Evolutionary conservation across 2,888 invertebrate species (phyloP).

Genomic region (Anorthoa munda): DNA sequence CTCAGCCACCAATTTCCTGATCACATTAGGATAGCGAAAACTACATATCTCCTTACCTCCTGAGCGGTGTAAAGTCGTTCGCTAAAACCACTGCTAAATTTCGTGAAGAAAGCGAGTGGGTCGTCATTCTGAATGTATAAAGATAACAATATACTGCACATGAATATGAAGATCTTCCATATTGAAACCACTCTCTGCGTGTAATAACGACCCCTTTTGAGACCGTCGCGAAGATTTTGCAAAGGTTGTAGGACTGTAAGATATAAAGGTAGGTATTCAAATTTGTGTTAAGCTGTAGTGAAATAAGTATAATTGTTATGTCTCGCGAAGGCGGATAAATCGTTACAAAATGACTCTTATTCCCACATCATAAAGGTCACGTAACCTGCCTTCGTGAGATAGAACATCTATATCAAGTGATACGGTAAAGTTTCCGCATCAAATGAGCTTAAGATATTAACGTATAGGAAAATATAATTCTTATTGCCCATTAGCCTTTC

Average conservation of each 20-base stretch:
- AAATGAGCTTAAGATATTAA: slow-evolving; percentile 9
- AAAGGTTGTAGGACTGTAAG: slow-evolving; percentile 68
- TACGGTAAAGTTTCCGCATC: slow-evolving; percentile 24
- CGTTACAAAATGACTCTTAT: no score
- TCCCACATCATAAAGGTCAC: no score
- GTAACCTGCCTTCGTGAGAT: no score
- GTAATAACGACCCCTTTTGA: slow-evolving; percentile 93
- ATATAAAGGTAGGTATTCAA: slow-evolving; percentile 28
- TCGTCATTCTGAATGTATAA: slow-evolving; percentile 86
- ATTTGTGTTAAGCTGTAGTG: slow-evolving; percentile 6
- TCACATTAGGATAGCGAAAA: neutral
- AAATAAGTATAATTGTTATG: neutral
- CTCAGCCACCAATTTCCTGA: neutral
- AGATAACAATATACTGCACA: slow-evolving; percentile 92
- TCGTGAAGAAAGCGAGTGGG: slow-evolving; percentile 87
- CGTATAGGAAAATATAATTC: neutral
- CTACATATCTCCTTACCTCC: slow-evolving; percentile 81
- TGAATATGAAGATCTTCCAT: slow-evolving; percentile 95
- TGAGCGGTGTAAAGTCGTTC: slow-evolving; percentile 88
- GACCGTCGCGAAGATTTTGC: slow-evolving; percentile 86
- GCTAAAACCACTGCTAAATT: slow-evolving; percentile 86
- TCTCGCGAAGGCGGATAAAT: no score
- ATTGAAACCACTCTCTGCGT: slow-evolving; percentile 94
- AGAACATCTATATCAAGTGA: neutral
- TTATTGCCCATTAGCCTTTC: neutral